These are phyloP conservation scores for Drosophila histrio DNA, from an alignment of 2,888 invertebrate genomes.

Conservation along the genomic window DNA sequence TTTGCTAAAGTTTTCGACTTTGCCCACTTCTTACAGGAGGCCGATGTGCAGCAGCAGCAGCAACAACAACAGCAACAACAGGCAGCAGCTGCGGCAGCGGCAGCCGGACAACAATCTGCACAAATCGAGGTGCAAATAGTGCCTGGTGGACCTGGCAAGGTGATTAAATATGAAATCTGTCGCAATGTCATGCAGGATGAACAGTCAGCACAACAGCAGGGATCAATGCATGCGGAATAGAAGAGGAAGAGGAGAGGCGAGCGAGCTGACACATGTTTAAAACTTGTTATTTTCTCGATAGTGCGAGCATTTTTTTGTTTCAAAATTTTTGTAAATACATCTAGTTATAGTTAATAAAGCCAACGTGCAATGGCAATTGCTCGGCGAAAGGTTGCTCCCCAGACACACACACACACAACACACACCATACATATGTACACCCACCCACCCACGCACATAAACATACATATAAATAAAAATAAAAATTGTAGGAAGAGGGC, in stretches of 20 bases:
- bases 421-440: conserved; percentile 47
- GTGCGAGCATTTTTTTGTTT: conserved; percentile 47
- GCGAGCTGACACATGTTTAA: neutral
- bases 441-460: conserved; percentile 44
- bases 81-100: conserved; percentile 74
- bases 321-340: conserved; percentile 49
- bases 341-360: conserved; percentile 15
- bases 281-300: conserved; percentile 2
- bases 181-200: conserved; percentile 75
- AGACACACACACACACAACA: conserved; percentile 26
- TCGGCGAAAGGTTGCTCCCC: conserved; percentile 30
- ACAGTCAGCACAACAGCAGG: conserved; percentile 71
- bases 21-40: conserved; percentile 62
- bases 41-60: conserved; percentile 75
- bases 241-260: neutral
- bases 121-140: conserved; percentile 82
- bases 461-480: conserved; percentile 8
- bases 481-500: conserved; percentile 29
- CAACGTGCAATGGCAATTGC: conserved; percentile 59
- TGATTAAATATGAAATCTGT: conserved; percentile 75
- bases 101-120: conserved; percentile 57
- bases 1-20: conserved; percentile 40
- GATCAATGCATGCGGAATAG: conserved; percentile 61
- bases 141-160: conserved; percentile 76
- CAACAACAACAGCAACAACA: conserved; percentile 81